Conservation (phyloP, 2,113 vertebrate species). For the Oryzias curvinotus region DNA sequence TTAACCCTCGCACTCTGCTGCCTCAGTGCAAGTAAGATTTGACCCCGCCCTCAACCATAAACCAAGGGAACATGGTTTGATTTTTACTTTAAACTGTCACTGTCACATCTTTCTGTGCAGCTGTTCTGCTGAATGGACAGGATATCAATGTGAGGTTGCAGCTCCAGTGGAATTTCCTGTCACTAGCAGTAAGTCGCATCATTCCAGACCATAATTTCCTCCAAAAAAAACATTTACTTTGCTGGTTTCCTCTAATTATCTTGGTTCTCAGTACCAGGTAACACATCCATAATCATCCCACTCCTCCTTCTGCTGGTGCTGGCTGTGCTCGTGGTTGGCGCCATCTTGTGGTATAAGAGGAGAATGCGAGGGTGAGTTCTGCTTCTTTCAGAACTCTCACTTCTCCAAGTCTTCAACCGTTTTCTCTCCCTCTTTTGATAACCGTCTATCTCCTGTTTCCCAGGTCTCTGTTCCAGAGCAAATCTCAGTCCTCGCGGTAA, state of each 20-base stretch:
- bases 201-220: neutral
- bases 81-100: neutral
- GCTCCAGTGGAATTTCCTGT: slow-evolving; percentile 32
- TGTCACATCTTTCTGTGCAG: slow-evolving; percentile 51
- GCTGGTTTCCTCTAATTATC: neutral
- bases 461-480: slow-evolving; percentile 78
- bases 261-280: slow-evolving; percentile 65
- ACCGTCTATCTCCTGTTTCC: slow-evolving; percentile 76
- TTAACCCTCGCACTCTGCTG: slow-evolving; percentile 80
- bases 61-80: neutral
- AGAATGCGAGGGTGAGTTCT: slow-evolving; percentile 89
- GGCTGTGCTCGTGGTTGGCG: slow-evolving; percentile 81
- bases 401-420: slow-evolving; percentile 32
- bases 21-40: slow-evolving; percentile 90
- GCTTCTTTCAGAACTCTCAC: slow-evolving; percentile 11
- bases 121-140: slow-evolving; percentile 70
- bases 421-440: slow-evolving; percentile 55
- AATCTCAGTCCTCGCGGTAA: slow-evolving; percentile 80
- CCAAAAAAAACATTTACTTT: neutral
- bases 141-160: slow-evolving; percentile 68
- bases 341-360: slow-evolving; percentile 91
- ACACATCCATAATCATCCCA: slow-evolving; percentile 85
- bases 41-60: too few relatives aligned
- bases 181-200: slow-evolving; percentile 63
- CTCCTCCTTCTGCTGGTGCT: slow-evolving; percentile 84